Conservation (phyloP, 92 coral and sea anemone species). For the Paramuricea clavata region DNA sequence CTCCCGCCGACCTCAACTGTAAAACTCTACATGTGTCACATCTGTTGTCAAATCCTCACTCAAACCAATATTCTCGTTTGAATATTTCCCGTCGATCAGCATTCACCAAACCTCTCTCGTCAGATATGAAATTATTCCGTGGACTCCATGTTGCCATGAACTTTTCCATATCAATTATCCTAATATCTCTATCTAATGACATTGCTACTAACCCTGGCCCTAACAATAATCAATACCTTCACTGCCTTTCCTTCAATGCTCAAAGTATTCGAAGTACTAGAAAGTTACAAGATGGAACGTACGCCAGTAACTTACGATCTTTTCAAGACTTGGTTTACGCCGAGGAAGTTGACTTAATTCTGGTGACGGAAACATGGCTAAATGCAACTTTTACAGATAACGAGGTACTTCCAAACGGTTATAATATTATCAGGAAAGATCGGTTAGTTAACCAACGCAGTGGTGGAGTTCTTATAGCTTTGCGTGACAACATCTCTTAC, state of each 20-base stretch:
- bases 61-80: not conserved
- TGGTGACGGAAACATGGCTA: constrained; percentile 69
- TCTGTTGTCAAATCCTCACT: not conserved
- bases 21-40: not conserved
- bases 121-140: not conserved
- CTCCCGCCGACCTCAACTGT: not conserved
- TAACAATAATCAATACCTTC: not conserved
- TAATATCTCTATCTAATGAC: not conserved
- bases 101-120: not conserved
- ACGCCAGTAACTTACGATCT: too few relatives aligned
- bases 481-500: constrained; percentile 1
- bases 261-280: constrained; percentile 49
- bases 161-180: not conserved
- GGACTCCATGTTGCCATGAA: not conserved
- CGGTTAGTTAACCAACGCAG: constrained; percentile 54
- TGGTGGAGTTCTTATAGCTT: constrained; percentile 62
- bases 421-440: constrained; percentile 64
- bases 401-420: constrained; percentile 56
- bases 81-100: not conserved
- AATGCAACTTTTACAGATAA: constrained; percentile 44
- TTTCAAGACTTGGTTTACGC: too few relatives aligned
- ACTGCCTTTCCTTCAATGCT: constrained; percentile 55
- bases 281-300: constrained; percentile 37
- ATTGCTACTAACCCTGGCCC: constrained; percentile 19
- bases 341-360: constrained; percentile 55